Conservation (phyloP, 2,113 vertebrate species). For the Bubalus kerabau region DNA sequence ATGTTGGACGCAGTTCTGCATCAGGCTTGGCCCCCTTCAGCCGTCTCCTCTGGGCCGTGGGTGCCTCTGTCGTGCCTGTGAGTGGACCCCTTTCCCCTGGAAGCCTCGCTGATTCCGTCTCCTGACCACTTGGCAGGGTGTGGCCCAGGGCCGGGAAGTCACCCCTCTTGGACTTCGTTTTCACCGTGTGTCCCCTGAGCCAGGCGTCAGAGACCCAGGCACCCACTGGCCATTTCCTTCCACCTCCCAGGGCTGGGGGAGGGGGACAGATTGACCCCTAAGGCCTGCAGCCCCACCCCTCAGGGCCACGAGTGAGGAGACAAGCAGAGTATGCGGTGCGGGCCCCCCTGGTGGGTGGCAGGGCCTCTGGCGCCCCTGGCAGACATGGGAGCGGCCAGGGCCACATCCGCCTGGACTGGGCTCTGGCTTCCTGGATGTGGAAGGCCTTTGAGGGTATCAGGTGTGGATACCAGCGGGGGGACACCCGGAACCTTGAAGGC, state of each 20-base stretch:
- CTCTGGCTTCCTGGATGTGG: not conserved
- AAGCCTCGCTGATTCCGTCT: fast-evolving
- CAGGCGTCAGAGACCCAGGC: not conserved
- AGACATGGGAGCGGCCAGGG: fast-evolving
- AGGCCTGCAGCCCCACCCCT: not conserved
- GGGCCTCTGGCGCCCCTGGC: fast-evolving
- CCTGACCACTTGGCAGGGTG: not conserved
- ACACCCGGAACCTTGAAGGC: not conserved
- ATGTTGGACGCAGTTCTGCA: fast-evolving
- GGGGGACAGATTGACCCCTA: not conserved
- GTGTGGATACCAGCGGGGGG: fast-evolving
- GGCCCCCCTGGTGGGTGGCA: fast-evolving
- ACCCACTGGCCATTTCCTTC: fast-evolving
- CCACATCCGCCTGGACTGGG: not conserved
- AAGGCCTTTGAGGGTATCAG: fast-evolving
- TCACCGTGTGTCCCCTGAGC: not conserved
- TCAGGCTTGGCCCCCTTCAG: too few species aligned
- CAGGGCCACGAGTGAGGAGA: not conserved
- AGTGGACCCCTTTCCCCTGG: fast-evolving
- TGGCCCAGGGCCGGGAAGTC: not conserved
- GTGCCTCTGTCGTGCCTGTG: fast-evolving
- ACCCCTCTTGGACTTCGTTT: not conserved
- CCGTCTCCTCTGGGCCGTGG: not conserved
- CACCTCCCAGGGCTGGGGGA: not conserved
- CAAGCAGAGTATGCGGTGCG: not conserved